Conservation (phyloP, 2,888 invertebrate genomes). For the Elegia similella region DNA sequence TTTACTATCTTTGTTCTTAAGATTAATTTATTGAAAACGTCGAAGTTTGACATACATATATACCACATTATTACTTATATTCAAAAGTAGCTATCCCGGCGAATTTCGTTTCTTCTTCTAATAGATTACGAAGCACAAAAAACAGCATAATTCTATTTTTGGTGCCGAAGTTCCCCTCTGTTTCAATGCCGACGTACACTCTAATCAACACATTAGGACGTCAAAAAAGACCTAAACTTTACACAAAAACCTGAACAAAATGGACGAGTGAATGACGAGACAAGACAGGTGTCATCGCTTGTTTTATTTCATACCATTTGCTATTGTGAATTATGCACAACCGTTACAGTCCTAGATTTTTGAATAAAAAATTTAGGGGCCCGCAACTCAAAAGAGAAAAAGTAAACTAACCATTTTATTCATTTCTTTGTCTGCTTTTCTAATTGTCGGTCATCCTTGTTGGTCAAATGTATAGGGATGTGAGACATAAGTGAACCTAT, state of each 20-base stretch:
- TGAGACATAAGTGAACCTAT: too few species aligned
- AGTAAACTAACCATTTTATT: too few species aligned
- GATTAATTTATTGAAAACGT: too few species aligned
- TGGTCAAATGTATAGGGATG: neutral
- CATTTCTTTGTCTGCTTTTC: too few species aligned
- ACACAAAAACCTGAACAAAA: conserved; percentile 6
- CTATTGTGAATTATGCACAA: conserved; percentile 13
- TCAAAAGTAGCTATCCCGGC: neutral
- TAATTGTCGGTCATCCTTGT: too few species aligned
- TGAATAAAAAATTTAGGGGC: neutral
- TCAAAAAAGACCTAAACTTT: conserved; percentile 15
- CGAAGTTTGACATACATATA: too few species aligned
- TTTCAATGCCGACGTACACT: neutral
- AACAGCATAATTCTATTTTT: neutral
- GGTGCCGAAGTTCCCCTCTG: neutral
- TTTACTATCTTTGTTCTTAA: too few species aligned
- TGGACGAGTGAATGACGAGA: conserved; percentile 6
- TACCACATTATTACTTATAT: too few species aligned
- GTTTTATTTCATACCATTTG: conserved; percentile 19
- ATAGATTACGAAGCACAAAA: neutral
- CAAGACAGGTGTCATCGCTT: conserved; percentile 16
- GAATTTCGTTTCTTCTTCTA: neutral
- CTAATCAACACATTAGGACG: neutral
- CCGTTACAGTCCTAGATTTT: neutral
- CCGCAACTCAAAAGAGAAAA: neutral